These are phyloP conservation scores for Athene noctua DNA, from an alignment of 2,113 vertebrate species.

Conservation along the genomic window DNA sequence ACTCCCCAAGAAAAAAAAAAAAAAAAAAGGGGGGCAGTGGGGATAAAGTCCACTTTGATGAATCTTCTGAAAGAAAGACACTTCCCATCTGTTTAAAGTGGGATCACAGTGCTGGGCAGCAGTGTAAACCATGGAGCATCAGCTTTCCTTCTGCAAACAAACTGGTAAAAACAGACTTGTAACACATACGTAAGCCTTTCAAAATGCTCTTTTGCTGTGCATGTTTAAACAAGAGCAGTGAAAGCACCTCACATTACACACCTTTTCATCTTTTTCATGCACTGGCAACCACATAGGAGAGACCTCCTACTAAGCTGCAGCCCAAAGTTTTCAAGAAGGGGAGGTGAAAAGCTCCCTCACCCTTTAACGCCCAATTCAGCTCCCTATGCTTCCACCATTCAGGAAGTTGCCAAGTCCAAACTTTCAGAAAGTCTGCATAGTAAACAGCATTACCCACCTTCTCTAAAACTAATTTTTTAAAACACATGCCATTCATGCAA, in stretches of 20 bases:
- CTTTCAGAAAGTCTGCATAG: not conserved
- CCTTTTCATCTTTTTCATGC: not conserved
- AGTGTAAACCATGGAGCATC: not conserved
- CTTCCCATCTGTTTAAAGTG: not conserved
- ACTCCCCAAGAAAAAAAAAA: not conserved
- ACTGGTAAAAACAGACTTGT: not conserved
- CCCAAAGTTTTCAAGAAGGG: not conserved
- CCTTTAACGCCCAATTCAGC: not conserved
- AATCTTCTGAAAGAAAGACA: not conserved
- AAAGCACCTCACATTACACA: not conserved
- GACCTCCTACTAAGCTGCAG: not conserved
- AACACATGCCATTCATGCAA: not conserved
- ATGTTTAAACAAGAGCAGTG: not conserved
- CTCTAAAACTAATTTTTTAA: not conserved
- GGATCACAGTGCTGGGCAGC: not conserved
- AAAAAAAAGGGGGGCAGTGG: not conserved
- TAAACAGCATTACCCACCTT: not conserved
- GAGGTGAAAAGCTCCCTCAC: accelerated
- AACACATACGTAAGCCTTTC: not conserved
- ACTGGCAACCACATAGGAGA: not conserved
- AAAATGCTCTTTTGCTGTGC: not conserved
- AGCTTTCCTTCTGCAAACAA: not conserved
- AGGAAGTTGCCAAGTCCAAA: not conserved
- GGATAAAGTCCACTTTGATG: not conserved
- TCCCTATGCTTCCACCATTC: not conserved